These are phyloP conservation scores for Gymnothorax javanicus DNA, from an alignment of 2,797 vertebrate genomes.

Conservation along the genomic window DNA sequence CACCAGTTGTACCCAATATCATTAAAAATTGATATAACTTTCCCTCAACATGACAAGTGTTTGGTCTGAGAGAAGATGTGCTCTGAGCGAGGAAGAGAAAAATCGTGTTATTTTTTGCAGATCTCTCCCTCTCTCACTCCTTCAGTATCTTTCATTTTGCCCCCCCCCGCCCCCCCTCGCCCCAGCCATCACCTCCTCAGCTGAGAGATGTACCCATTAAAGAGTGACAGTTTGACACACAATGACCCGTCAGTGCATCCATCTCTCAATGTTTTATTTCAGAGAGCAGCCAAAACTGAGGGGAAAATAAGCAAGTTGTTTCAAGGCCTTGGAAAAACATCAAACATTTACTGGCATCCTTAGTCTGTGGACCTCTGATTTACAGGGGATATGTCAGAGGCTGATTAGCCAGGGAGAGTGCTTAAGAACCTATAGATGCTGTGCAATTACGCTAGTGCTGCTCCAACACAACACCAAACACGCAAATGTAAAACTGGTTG, in stretches of 20 bases:
- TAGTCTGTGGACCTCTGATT: conserved; percentile 86
- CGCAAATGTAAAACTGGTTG: too few relatives aligned
- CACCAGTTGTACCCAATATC: conserved; percentile 86
- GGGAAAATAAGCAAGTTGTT: conserved; percentile 92
- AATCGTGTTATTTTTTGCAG: conserved; percentile 68
- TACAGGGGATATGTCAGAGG: conserved; percentile 85
- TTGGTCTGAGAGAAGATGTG: conserved; percentile 86
- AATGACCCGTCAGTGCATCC: conserved; percentile 90
- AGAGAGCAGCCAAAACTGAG: conserved; percentile 82
- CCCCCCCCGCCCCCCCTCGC: conserved; percentile 63
- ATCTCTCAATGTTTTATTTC: conserved; percentile 92
- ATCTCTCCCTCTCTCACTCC: conserved; percentile 39
- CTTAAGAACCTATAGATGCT: conserved; percentile 83
- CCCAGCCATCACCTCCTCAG: conserved; percentile 79
- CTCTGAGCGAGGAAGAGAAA: conserved; percentile 74
- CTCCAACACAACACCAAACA: conserved; percentile 50
- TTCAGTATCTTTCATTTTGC: conserved; percentile 64
- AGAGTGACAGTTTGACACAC: conserved; percentile 91
- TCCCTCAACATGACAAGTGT: conserved; percentile 86
- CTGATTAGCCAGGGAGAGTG: conserved; percentile 82
- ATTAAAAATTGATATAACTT: conserved; percentile 98
- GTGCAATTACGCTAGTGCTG: conserved; percentile 65
- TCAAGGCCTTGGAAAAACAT: conserved; percentile 89
- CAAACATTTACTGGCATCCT: conserved; percentile 84
- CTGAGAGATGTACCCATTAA: conserved; percentile 92